phyloP scores from a whole-genome alignment of 1,140 invertebrate species.

The Aphaenogaster floridana region DNA sequence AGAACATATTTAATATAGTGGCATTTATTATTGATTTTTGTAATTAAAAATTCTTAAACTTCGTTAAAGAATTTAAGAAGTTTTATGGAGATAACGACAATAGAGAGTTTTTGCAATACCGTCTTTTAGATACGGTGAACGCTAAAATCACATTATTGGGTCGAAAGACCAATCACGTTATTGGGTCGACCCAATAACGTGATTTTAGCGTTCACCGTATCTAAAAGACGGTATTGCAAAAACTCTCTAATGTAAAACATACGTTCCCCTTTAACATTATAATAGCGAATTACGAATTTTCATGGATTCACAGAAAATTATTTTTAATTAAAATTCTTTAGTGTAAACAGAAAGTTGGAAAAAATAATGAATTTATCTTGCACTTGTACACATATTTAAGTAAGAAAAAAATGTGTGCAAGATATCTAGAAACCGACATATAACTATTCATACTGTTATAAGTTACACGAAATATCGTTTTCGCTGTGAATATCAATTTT shows the following conservation, averaged over 20 bases:
- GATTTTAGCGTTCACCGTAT: too few relatives aligned
- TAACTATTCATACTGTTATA: not conserved
- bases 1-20: not conserved
- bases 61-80: not conserved
- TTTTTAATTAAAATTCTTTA: not conserved
- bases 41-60: slow-evolving; percentile 3
- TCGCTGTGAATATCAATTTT: not conserved
- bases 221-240: too few relatives aligned
- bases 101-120: too few relatives aligned
- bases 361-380: not conserved
- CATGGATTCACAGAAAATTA: not conserved
- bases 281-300: not conserved
- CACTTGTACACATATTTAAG: not conserved
- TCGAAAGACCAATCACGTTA: too few relatives aligned
- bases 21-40: not conserved
- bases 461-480: not conserved
- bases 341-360: not conserved
- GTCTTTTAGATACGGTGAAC: too few relatives aligned
- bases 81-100: not conserved
- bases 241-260: too few relatives aligned
- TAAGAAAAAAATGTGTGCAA: not conserved
- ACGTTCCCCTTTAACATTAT: not conserved
- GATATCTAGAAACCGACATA: not conserved
- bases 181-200: too few relatives aligned
- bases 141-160: too few relatives aligned